Conservation (phyloP, 2,888 invertebrate genomes). For the Clostera curtula region DNA sequence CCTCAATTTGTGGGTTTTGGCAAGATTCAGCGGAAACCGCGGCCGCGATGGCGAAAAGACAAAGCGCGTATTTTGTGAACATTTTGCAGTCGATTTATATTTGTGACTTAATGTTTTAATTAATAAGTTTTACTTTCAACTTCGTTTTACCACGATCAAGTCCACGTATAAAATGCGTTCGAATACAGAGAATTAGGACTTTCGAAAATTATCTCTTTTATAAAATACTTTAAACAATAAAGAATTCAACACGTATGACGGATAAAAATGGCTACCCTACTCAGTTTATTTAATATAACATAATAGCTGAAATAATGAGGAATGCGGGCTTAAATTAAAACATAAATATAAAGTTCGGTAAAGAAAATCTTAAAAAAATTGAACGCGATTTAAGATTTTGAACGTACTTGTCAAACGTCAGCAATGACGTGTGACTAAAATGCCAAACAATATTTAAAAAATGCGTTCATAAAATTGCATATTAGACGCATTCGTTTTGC, state of each 20-base stretch:
- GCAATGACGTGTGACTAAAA: constrained; percentile 47
- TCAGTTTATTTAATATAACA: background rate
- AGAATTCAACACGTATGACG: background rate
- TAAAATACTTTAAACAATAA: constrained; percentile 1
- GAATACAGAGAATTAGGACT: constrained; percentile 2
- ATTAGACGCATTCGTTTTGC: background rate
- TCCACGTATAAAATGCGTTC: constrained; percentile 22
- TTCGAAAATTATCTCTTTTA: background rate
- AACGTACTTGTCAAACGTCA: constrained; percentile 45
- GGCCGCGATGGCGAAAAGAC: constrained; percentile 38
- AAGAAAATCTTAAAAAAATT: too few species aligned
- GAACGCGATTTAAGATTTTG: too few species aligned
- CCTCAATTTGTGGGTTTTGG: constrained; percentile 79
- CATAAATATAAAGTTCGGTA: too few species aligned
- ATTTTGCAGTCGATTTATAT: constrained; percentile 46
- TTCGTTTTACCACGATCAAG: constrained; percentile 1
- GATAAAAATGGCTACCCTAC: background rate
- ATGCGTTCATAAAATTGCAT: constrained; percentile 28
- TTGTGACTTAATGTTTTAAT: constrained; percentile 31
- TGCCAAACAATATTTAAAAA: constrained; percentile 24
- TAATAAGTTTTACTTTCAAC: constrained; percentile 16
- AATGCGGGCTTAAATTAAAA: background rate
- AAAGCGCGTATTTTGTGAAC: constrained; percentile 54
- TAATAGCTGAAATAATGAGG: background rate
- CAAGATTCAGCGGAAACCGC: constrained; percentile 46